Percentiles rank a stretch among this genome's conserved stretches.
Conservation (phyloP, 1,140 invertebrate species). For the Heterodera schachtii region DNA sequence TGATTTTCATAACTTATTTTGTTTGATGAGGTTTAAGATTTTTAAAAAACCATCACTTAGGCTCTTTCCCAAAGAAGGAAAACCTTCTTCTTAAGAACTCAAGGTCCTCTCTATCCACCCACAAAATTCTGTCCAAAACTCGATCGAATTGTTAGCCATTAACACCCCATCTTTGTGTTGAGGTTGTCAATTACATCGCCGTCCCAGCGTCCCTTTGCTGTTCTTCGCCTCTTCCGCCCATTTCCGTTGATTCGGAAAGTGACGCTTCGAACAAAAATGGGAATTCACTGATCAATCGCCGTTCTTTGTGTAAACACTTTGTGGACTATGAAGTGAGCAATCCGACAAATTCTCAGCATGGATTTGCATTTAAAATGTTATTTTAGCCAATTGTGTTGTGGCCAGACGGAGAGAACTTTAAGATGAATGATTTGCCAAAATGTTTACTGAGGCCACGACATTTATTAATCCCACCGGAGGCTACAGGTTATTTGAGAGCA, state of each 20-base stretch:
- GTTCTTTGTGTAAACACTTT: background rate
- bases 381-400: conserved; percentile 24
- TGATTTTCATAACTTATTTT: too few relatives aligned
- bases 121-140: too few relatives aligned
- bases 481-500: conserved; percentile 4
- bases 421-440: conserved; percentile 12
- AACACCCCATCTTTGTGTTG: background rate
- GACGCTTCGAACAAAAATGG: background rate
- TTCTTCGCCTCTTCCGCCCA: background rate
- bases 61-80: too few relatives aligned
- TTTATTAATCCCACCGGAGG: conserved; percentile 14
- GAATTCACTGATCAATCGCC: background rate
- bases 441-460: conserved; percentile 24
- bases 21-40: too few relatives aligned
- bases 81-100: too few relatives aligned
- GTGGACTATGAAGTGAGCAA: background rate
- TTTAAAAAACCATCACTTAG: too few relatives aligned
- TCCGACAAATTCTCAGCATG: too few relatives aligned
- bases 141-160: too few relatives aligned
- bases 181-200: background rate
- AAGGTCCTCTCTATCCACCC: too few relatives aligned
- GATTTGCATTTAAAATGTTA: too few relatives aligned
- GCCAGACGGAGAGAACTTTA: conserved; percentile 26
- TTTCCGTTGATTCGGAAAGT: background rate
- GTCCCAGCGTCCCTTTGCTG: background rate